These are phyloP conservation scores for Volucella zonaria DNA, from an alignment of 2,888 invertebrate species.

Conservation along the genomic window DNA sequence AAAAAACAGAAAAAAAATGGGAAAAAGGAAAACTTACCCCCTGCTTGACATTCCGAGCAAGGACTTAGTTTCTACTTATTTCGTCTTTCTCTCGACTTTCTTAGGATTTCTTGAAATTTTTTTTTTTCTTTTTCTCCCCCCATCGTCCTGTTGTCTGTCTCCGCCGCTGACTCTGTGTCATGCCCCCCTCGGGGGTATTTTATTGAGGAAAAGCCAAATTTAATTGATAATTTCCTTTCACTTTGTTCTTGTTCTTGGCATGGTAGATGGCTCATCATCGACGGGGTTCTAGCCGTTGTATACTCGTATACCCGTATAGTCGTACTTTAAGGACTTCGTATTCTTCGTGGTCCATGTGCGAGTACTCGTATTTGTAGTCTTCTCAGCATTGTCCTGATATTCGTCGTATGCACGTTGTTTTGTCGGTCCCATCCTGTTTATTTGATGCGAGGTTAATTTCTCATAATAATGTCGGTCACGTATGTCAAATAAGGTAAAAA, in stretches of 20 bases:
- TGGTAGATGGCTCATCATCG: conserved; percentile 1
- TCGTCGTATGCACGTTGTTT: conserved; percentile 29
- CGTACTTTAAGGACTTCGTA: conserved; percentile 8
- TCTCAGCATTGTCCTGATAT: background rate
- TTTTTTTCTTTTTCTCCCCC: background rate
- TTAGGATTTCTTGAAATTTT: conserved; percentile 31
- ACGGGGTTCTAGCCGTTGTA: conserved; percentile 3
- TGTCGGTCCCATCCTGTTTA: conserved; percentile 60
- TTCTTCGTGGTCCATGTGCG: conserved; percentile 3
- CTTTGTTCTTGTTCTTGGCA: conserved; percentile 38
- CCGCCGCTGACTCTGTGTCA: background rate
- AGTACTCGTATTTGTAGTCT: conserved; percentile 4
- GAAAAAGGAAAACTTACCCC: background rate
- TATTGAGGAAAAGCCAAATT: conserved; percentile 68
- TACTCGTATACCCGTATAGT: background rate
- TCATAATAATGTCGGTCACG: conserved; percentile 74
- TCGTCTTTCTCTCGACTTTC: conserved; percentile 41
- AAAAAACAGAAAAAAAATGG: background rate
- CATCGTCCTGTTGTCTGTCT: conserved; percentile 5
- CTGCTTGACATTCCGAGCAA: conserved; percentile 69
- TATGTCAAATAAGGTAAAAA: conserved; percentile 74
- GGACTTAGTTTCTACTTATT: conserved; percentile 67
- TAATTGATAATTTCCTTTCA: conserved; percentile 73
- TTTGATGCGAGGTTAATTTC: conserved; percentile 72
- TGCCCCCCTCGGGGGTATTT: conserved; percentile 7